Evolutionary conservation across 2,888 invertebrate species (phyloP), one percentile per base, ranked within the genome.

Genomic region (Oxytorus armatus): DNA sequence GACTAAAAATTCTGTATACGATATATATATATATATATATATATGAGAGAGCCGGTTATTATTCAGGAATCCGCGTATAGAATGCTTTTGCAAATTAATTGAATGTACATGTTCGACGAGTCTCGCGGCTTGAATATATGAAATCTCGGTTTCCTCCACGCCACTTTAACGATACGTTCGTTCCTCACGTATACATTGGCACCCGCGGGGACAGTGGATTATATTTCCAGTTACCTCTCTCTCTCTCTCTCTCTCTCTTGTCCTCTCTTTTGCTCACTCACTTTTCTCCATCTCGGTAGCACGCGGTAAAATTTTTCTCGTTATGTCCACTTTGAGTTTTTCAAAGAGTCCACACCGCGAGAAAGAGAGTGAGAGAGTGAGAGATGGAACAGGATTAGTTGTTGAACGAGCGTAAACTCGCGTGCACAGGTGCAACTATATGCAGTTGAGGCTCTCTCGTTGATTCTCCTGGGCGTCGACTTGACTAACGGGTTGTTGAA

Each of bases 401-500:
- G 61, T 36, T 47, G 57, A 47, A 66, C 68, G 63, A 47, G 42
- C 21, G 55, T 61, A 47, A 73, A 61, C 14, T n/a, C 42, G 51
- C 25, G 66, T 25, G 59, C 25, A 73, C 80, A 73, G 80, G 80
- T 80, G 76, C n/a, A n/a, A 80, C 16, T 74, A n/a, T n/a, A n/a
- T n/a, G 80, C 63, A 51, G 63, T 57, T 73, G 65, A 77, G 49
- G 59, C 18, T 47, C 18, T 47, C 23, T 44, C 14, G 65, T 55
- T 59, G 53, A 53, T 63, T 59, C 63, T 55, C 33, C 70, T 33
- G 47, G 68, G 36, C 70, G 51, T 53, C 47, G 79, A 79, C 75
- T 74, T 68, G 76, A 74, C 66, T 74, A 83, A 83, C 83, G 66
- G 81, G 83, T 83, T 72, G 76, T 49, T 57, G 55, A 68, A 65